These are phyloP conservation scores for Amniataba percoides DNA, from an alignment of 2,797 vertebrate genomes.

Conservation along the genomic window DNA sequence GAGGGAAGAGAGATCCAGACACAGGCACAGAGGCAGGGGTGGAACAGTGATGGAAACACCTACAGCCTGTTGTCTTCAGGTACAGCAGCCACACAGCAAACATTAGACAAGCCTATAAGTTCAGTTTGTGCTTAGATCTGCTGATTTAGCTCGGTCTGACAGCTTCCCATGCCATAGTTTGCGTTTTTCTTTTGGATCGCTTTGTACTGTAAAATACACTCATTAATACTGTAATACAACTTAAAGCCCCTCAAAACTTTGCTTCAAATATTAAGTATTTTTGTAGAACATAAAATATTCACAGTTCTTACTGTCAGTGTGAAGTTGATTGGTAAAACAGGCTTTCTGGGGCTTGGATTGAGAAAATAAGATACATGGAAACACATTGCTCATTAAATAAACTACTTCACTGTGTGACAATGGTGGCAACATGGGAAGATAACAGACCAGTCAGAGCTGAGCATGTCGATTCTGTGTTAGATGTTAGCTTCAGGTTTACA, in stretches of 20 bases:
- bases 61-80: slow-evolving; percentile 16
- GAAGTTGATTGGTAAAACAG: too few relatives aligned
- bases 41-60: slow-evolving; percentile 7
- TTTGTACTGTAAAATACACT: not conserved
- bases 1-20: slow-evolving; percentile 15
- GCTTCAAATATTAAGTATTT: not conserved
- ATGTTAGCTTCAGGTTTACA: too few relatives aligned
- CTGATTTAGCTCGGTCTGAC: not conserved
- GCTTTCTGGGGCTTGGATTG: too few relatives aligned
- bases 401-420: not conserved
- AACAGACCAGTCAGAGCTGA: not conserved
- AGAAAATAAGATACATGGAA: not conserved
- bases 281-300: not conserved
- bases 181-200: not conserved
- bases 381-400: not conserved
- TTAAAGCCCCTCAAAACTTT: not conserved
- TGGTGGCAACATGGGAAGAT: not conserved
- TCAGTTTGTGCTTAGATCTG: not conserved
- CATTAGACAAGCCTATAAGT: slow-evolving; percentile 7
- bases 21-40: not conserved
- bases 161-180: not conserved
- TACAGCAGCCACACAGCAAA: slow-evolving; percentile 13
- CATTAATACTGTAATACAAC: not conserved
- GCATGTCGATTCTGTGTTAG: not conserved
- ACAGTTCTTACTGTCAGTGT: not conserved